A percentile compares a stretch with the other conserved stretches of the same genome.
Evolutionary conservation across 2,888 invertebrate genomes (phyloP).

Genomic region (Mimas tiliae): DNA sequence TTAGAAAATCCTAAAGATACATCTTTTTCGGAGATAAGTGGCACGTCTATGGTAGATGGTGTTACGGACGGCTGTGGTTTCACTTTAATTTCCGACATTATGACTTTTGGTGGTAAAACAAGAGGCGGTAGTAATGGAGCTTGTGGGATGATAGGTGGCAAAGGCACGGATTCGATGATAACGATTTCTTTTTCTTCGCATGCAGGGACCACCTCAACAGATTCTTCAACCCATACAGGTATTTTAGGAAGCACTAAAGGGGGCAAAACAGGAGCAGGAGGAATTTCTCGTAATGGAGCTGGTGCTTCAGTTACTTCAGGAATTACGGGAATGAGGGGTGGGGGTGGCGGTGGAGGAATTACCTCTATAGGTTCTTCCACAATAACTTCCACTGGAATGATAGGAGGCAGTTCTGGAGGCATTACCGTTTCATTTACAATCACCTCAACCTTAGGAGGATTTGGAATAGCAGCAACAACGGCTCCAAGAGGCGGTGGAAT

Average conservation of each 20-base stretch:
- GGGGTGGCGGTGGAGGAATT: slow-evolving; percentile 10
- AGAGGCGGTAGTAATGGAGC: slow-evolving; percentile 39
- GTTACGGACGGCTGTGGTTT: too few species aligned
- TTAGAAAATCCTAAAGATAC: not conserved
- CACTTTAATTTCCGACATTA: not conserved
- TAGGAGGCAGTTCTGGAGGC: not conserved
- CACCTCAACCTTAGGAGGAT: not conserved
- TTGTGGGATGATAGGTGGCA: slow-evolving; percentile 31
- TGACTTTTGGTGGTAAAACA: slow-evolving; percentile 24
- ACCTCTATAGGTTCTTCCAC: slow-evolving; percentile 32
- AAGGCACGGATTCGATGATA: slow-evolving; percentile 3
- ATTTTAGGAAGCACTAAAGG: slow-evolving; percentile 27
- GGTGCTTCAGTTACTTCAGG: slow-evolving; percentile 3
- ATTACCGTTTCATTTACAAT: not conserved
- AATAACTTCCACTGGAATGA: slow-evolving; percentile 10
- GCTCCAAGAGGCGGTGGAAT: slow-evolving; percentile 37
- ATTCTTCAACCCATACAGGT: slow-evolving; percentile 28
- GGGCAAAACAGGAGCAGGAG: slow-evolving; percentile 27
- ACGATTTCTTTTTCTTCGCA: slow-evolving; percentile 1
- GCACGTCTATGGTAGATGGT: not conserved
- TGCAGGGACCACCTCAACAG: slow-evolving; percentile 8
- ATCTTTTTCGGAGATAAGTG: not conserved
- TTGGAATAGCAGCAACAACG: slow-evolving; percentile 35
- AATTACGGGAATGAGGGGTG: slow-evolving; percentile 1
- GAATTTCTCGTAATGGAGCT: slow-evolving; percentile 1